phyloP scores from a whole-genome alignment of 2,113 vertebrate genomes.

The Lepus americanus region DNA sequence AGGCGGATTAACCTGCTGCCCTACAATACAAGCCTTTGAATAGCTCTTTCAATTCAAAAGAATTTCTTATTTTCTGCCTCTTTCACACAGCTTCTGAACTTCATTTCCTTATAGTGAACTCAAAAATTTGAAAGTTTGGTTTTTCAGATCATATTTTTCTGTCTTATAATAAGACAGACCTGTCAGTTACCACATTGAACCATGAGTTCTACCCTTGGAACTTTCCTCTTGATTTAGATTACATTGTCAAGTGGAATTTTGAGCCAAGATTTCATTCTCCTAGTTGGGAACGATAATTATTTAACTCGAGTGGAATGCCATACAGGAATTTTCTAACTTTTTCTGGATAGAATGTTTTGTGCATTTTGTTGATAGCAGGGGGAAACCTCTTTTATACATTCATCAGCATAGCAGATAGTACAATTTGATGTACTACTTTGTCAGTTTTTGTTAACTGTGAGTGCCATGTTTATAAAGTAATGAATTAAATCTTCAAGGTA shows the following conservation, averaged over 20 bases:
- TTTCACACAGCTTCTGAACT: background rate
- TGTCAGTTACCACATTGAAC: conserved; percentile 3
- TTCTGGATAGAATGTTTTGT: conserved; percentile 12
- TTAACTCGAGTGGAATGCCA: background rate
- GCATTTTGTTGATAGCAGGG: background rate
- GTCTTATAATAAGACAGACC: background rate
- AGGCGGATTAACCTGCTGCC: too few species aligned
- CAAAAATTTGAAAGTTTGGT: conserved; percentile 9
- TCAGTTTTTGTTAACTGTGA: background rate
- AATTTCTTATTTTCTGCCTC: background rate
- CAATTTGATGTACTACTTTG: background rate
- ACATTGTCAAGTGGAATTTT: background rate
- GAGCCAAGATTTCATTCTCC: conserved; percentile 11
- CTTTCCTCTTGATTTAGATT: conserved; percentile 52
- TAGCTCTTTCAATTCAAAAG: background rate
- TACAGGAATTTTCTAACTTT: background rate
- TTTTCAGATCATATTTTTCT: conserved; percentile 15
- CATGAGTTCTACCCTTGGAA: background rate
- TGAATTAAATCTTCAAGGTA: background rate
- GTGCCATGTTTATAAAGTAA: background rate
- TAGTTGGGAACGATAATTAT: background rate
- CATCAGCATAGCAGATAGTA: background rate
- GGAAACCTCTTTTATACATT: background rate
- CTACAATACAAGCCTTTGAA: too few species aligned
- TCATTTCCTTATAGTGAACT: background rate